Evolutionary conservation across 2,888 invertebrate genomes (phyloP).

Genomic region (Cotesia congregata): DNA sequence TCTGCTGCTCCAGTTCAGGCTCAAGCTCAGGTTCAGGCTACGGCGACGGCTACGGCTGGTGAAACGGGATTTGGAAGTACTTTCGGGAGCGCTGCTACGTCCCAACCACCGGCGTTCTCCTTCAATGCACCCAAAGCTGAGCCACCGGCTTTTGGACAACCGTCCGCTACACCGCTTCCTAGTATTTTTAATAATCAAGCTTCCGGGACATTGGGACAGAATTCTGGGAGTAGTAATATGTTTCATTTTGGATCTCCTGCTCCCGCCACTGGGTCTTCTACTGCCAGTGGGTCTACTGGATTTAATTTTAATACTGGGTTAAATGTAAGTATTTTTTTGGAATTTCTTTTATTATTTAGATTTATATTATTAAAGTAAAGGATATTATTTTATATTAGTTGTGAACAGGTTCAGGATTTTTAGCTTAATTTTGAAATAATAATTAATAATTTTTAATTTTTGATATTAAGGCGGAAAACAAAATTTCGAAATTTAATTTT

Average conservation of each 20-base stretch:
- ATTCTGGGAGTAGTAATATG: conserved; percentile 41
- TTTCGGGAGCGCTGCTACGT: conserved; percentile 45
- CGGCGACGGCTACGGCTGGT: not conserved
- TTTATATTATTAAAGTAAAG: too few relatives aligned
- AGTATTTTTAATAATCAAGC: conserved; percentile 54
- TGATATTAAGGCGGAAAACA: too few relatives aligned
- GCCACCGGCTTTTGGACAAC: conserved; percentile 56
- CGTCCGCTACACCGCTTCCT: conserved; percentile 47
- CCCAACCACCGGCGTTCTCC: conserved; percentile 50
- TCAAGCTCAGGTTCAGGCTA: conserved; percentile 25
- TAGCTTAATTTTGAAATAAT: conserved; percentile 23
- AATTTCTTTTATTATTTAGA: too few relatives aligned
- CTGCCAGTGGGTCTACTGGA: conserved; percentile 51
- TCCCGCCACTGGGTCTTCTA: conserved; percentile 43
- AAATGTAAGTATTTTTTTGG: conserved; percentile 39
- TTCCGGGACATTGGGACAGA: conserved; percentile 47
- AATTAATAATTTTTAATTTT: not conserved
- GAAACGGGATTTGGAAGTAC: conserved; percentile 28
- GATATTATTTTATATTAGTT: too few relatives aligned
- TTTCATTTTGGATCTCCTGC: conserved; percentile 32
- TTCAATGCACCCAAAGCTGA: conserved; percentile 61
- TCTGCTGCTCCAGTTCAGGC: conserved; percentile 22
- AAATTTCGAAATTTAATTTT: too few relatives aligned
- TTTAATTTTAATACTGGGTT: conserved; percentile 61
- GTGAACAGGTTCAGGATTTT: too few relatives aligned